Base-by-base conservation (phyloP, 92 coral and sea anemone species). In the Zoanthus sociatus region DNA sequence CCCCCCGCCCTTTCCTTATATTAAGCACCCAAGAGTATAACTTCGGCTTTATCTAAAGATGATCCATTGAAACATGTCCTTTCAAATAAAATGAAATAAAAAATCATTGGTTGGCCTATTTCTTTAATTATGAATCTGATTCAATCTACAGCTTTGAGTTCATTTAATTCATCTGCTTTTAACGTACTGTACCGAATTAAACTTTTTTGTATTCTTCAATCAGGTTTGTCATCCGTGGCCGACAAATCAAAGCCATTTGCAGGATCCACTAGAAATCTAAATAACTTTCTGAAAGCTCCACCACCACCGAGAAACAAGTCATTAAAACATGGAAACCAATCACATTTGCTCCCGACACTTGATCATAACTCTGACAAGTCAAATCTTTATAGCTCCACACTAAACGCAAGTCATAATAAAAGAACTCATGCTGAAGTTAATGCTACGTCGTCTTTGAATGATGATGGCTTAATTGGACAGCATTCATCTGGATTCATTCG, bases 201-300 rank as follows among this genome's bases (percentile, higher is more conserved):
- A 4, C 42, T 26, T 51, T 45, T 44, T 37, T 37, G 4, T 37
- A 30, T 78, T 21, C 42, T 64, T 20, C 78, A n/a, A 33, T 2
- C 44, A 94, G 98, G 98, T 51, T 86, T 82, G 18, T 93, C 94
- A 7, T 76, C 92, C 37, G 79, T 88, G 33, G 75, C 90, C 50
- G 98, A 95, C 33, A 93, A 92, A 67, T 84, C 76, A 67, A 95
- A 95, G 74, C 86, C 93, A 45, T 93, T 91, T 73, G 83, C 82
- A 77, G 44, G 76, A 9, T 56, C 93, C 13, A 90, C 83, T 76
- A 92, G 88, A 53, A 79, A 92, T 33, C 60, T 95, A 45, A 91
- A 94, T 86, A 95, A 95, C 84, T 95, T 95, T 82, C 76, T 95
- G 16, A 95, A 94, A 85, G 98, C 98, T 75, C 98, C 98, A 11